These are phyloP conservation scores for Ceraclea dissimilis DNA, from an alignment of 2,888 invertebrate species.

Conservation along the genomic window DNA sequence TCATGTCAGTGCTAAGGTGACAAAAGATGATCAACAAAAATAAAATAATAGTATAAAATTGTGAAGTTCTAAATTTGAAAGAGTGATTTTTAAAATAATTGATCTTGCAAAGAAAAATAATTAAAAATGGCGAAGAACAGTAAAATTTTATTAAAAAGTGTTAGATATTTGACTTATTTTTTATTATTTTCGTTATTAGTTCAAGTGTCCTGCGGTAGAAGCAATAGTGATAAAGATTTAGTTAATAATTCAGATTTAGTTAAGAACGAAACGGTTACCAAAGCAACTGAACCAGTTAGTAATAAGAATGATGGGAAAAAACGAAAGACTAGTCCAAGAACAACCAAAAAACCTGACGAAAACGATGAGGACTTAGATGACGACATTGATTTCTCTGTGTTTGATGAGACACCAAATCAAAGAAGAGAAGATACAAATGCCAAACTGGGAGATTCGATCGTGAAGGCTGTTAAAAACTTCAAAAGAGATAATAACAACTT, in stretches of 20 bases:
- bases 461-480: constrained; percentile 17
- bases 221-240: background rate
- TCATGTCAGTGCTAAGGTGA: background rate
- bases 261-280: background rate
- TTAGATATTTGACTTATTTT: background rate
- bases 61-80: background rate
- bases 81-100: background rate
- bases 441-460: constrained; percentile 19
- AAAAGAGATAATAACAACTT: constrained; percentile 14
- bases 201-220: background rate
- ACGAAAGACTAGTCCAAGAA: background rate
- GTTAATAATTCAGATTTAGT: background rate
- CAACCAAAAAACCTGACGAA: background rate
- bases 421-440: constrained; percentile 9
- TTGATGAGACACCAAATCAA: constrained; percentile 14
- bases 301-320: background rate
- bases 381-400: constrained; percentile 20
- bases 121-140: background rate
- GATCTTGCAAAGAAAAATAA: background rate
- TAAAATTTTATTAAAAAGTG: background rate
- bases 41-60: too few relatives aligned
- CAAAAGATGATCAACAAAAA: background rate
- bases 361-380: constrained; percentile 18
- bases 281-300: background rate
- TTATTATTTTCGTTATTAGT: background rate